Conservation (phyloP, 2,797 vertebrate species). For the Leucoraja ocellata region DNA sequence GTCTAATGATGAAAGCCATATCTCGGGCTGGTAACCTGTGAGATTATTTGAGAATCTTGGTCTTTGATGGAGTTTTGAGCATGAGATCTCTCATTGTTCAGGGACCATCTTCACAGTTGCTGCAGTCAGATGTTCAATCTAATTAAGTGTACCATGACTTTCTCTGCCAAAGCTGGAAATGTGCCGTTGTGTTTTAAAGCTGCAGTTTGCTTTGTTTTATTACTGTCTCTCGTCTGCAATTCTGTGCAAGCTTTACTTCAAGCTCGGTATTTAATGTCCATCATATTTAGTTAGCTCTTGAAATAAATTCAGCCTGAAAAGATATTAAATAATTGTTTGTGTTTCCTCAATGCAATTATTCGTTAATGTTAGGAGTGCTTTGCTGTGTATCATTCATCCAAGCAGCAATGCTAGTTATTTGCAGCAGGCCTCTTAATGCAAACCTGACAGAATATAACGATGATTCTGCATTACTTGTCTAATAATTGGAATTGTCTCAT, state of each 20-base stretch:
- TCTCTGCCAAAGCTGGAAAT: constrained; percentile 40
- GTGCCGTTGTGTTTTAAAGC: constrained; percentile 30
- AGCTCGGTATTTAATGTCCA: constrained; percentile 44
- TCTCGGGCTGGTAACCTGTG: background rate
- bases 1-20: background rate
- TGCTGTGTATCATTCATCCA: background rate
- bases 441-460: background rate
- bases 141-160: constrained; percentile 42
- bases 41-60: background rate
- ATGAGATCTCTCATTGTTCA: constrained; percentile 1
- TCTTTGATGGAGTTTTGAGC: background rate
- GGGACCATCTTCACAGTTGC: constrained; percentile 35
- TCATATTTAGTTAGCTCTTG: constrained; percentile 44
- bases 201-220: constrained; percentile 29
- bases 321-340: constrained; percentile 18
- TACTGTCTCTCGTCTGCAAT: constrained; percentile 32
- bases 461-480: constrained; percentile 20
- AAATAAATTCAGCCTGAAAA: constrained; percentile 47
- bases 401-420: background rate
- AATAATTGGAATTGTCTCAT: constrained; percentile 8
- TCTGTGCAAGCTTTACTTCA: constrained; percentile 39
- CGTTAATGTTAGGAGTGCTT: background rate
- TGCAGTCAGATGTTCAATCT: constrained; percentile 42
- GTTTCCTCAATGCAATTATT: background rate
- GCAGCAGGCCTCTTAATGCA: background rate